Conservation (phyloP, 2,888 invertebrate genomes). For the Scrobipalpa costella region DNA sequence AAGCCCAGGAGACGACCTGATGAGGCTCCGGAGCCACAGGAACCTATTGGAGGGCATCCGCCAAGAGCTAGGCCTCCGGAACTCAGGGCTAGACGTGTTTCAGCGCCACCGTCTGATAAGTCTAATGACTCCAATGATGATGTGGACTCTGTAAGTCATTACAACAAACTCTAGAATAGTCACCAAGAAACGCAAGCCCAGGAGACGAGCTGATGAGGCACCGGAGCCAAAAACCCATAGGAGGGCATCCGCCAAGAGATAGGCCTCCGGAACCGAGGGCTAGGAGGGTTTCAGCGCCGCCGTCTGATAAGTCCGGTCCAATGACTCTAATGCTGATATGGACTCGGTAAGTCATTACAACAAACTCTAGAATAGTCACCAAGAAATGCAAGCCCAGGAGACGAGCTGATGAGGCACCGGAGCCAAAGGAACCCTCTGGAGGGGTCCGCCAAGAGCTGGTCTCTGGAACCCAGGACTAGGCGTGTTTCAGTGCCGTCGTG, state of each 20-base stretch:
- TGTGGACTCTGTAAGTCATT: constrained; percentile 88
- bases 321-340: constrained; percentile 89
- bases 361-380: constrained; percentile 90
- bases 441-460: constrained; percentile 37
- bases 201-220: constrained; percentile 77
- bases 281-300: constrained; percentile 85
- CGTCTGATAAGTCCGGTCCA: constrained; percentile 91
- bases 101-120: constrained; percentile 91
- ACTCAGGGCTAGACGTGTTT: constrained; percentile 81
- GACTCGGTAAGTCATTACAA: constrained; percentile 90
- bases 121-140: constrained; percentile 90
- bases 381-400: constrained; percentile 89
- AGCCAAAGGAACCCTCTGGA: constrained; percentile 35
- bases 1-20: constrained; percentile 84
- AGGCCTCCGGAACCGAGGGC: constrained; percentile 67
- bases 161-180: no score
- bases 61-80: constrained; percentile 37
- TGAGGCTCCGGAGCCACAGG: constrained; percentile 42
- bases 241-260: constrained; percentile 35
- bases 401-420: constrained; percentile 65
- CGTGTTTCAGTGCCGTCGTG: constrained; percentile 85
- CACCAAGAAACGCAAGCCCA: constrained; percentile 89
- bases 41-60: constrained; percentile 35
- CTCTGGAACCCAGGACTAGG: constrained; percentile 80
- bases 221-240: constrained; percentile 41